Evolutionary conservation across 2,888 invertebrate genomes (phyloP), one percentile per base, ranked within the genome.

Genomic region (Philereme vetulata): DNA sequence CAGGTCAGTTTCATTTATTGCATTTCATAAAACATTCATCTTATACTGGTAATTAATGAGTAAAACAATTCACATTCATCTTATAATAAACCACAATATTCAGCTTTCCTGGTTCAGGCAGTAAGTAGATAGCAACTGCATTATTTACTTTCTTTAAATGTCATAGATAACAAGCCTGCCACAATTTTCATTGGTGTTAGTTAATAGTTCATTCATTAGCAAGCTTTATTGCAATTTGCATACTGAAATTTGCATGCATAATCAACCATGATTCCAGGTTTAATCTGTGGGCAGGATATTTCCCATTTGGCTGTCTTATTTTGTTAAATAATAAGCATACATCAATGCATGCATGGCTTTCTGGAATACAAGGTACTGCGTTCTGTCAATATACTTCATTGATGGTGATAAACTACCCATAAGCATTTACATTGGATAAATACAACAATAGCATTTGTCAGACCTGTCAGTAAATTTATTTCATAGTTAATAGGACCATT

Each of bases 1-100:
- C 92, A 91, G 91, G 92, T 92, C 65, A 86, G 89, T 90, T 59
- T 71, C 73, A 73, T 73, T 64, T 35, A 53, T 49, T 38, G 34
- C 49, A 54, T 62, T 21, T 53, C 54, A 50, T 56, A n/a, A n/a
- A 32, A 9, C 33, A 50, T 56, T 21, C 10, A 48, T 34, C 42
- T 45, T 42, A 21, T 21, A 21, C 21, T 2, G 21, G 21, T 21
- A 21, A 21, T 21, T 21, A 21, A 21, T 21, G 21, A 21, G 21
- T 21, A 21, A 21, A 21, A 21, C 21, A 21, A 21, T 21, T 21
- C 21, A 21, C 21, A 21, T 21, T 21, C 21, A 21, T 21, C 21
- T 21, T 21, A 21, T 21, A 21, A 21, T 2, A 21, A 21, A 21
- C 21, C 21, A 6, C 8, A 38, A 38, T 38, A 4, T 8, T 6